Conservation (phyloP, 2,888 invertebrate species). For the Strigamia maritima region DNA sequence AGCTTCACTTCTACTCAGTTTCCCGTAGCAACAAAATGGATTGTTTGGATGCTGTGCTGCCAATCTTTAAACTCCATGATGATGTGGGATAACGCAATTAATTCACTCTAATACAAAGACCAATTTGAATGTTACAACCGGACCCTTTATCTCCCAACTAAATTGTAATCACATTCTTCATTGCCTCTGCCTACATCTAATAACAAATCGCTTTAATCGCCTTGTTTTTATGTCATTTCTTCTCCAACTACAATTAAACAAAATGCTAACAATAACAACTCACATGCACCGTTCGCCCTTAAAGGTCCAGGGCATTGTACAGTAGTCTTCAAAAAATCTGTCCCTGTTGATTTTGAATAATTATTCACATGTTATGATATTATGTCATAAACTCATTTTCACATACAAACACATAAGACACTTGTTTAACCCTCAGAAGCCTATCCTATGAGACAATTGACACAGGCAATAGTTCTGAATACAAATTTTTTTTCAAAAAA, state of each 20-base stretch:
- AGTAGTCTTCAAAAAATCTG: neutral
- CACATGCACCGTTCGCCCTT: neutral
- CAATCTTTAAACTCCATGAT: constrained; percentile 6
- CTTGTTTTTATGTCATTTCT: neutral
- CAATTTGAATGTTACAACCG: constrained; percentile 13
- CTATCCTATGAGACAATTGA: too few relatives aligned
- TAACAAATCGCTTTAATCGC: neutral
- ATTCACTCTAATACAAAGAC: neutral
- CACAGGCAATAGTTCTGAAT: too few relatives aligned
- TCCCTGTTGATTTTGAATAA: too few relatives aligned
- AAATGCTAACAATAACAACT: neutral
- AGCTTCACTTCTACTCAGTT: neutral
- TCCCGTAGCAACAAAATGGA: neutral
- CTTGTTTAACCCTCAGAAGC: too few relatives aligned
- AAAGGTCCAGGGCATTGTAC: neutral
- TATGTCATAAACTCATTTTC: too few relatives aligned
- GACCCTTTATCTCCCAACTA: neutral
- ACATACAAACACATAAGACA: too few relatives aligned
- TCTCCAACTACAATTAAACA: neutral
- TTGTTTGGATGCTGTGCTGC: constrained; percentile 10
- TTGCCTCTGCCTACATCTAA: neutral
- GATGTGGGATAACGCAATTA: constrained; percentile 10
- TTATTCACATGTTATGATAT: too few relatives aligned
- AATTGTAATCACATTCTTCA: constrained; percentile 28
- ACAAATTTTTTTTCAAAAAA: too few relatives aligned